Percentiles rank a stretch among this genome's conserved stretches.
phyloP scores from a whole-genome alignment of 2,113 vertebrate genomes.

The Oncorhynchus nerka region DNA sequence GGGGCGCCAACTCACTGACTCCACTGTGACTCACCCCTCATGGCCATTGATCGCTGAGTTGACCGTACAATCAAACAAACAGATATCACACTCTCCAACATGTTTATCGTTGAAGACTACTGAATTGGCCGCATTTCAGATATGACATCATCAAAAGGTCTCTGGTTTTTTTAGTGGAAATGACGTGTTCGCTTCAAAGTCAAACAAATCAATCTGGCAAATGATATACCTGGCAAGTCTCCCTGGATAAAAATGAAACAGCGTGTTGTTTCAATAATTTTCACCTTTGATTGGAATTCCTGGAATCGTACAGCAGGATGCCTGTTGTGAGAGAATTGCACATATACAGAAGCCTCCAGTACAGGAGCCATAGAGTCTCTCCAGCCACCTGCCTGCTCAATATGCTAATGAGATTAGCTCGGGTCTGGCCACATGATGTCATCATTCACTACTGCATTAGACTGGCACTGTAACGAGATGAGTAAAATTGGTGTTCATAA shows the following conservation, averaged over 20 bases:
- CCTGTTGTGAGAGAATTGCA: not conserved
- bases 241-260: no score
- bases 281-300: not conserved
- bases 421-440: no score
- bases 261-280: no score
- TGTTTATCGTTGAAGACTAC: no score
- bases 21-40: not conserved
- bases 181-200: not conserved
- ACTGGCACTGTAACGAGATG: no score
- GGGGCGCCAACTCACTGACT: slow-evolving; percentile 38
- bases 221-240: no score
- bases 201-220: no score
- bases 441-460: no score
- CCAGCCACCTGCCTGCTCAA: slow-evolving; percentile 4
- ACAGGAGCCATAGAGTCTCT: not conserved
- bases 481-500: no score
- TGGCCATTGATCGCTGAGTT: not conserved
- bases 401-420: no score
- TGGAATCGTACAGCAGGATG: not conserved
- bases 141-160: slow-evolving; percentile 14
- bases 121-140: not conserved
- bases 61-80: no score
- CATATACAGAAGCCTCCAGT: not conserved
- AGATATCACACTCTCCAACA: no score
- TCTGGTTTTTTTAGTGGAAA: not conserved